A percentile compares a stretch with the other conserved stretches of the same genome.
phyloP scores from a whole-genome alignment of 2,888 invertebrate genomes.

The Oscheius onirici region DNA sequence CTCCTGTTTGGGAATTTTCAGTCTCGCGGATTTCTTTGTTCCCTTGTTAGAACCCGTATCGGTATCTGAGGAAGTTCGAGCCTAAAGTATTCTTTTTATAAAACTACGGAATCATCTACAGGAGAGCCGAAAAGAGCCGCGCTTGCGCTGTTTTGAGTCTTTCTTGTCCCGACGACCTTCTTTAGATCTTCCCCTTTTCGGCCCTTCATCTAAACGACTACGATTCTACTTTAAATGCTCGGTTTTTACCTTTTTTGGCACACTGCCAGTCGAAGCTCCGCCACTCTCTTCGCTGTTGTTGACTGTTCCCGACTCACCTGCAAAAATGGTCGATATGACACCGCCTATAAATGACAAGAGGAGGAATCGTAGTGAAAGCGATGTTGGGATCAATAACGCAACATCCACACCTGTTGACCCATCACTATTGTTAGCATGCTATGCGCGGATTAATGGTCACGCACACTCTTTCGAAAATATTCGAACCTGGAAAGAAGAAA shows the following conservation, averaged over 20 bases:
- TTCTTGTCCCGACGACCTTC: slow-evolving; percentile 37
- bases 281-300: background rate
- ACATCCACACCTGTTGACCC: slow-evolving; percentile 11
- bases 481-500: slow-evolving; percentile 5
- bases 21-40: background rate
- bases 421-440: background rate
- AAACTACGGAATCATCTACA: slow-evolving; percentile 22
- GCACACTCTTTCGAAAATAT: background rate
- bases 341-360: background rate
- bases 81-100: background rate
- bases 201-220: slow-evolving; percentile 24
- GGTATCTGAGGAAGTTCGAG: slow-evolving; percentile 4
- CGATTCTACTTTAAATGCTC: background rate
- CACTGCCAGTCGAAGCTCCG: background rate
- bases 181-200: slow-evolving; percentile 28
- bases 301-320: slow-evolving; percentile 7
- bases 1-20: background rate
- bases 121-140: slow-evolving; percentile 39
- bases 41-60: background rate
- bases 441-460: too few species aligned
- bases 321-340: slow-evolving; percentile 3
- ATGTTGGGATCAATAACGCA: slow-evolving; percentile 15
- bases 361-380: too few species aligned
- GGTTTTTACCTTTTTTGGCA: slow-evolving; percentile 14
- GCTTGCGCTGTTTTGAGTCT: slow-evolving; percentile 42